phyloP scores from a whole-genome alignment of 1,140 invertebrate genomes.

The Bemisia tabaci region DNA sequence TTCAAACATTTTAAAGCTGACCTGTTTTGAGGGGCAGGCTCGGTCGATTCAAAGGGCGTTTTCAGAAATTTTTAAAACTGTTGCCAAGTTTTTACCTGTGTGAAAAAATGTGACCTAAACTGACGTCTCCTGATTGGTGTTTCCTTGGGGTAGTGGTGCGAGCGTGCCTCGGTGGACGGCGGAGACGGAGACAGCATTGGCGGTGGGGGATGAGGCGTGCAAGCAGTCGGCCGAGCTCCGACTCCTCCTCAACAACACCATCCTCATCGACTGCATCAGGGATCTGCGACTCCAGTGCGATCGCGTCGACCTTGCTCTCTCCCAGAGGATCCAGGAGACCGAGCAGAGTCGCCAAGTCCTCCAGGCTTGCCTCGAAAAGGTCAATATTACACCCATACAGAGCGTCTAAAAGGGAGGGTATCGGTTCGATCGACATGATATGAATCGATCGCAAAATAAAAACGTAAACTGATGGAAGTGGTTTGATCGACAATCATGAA shows the following conservation, averaged over 20 bases:
- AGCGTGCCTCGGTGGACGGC: conserved; percentile 7
- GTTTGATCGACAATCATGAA: too few relatives aligned
- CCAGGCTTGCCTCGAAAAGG: conserved; percentile 47
- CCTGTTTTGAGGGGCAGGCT: too few relatives aligned
- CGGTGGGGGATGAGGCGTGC: conserved; percentile 44
- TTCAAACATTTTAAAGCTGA: too few relatives aligned
- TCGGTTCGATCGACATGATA: too few relatives aligned
- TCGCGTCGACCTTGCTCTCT: conserved; percentile 48
- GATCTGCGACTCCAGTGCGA: conserved; percentile 59
- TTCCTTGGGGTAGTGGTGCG: background rate
- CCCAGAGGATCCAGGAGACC: conserved; percentile 42
- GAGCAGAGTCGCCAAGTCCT: conserved; percentile 47
- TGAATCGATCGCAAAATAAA: too few relatives aligned
- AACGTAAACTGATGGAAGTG: too few relatives aligned
- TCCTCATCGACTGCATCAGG: conserved; percentile 45
- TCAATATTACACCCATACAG: conserved; percentile 23
- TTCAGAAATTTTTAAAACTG: background rate
- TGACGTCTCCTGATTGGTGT: background rate
- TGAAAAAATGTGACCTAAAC: background rate
- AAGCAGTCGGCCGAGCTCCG: conserved; percentile 33
- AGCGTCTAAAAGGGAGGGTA: background rate
- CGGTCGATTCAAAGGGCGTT: too few relatives aligned
- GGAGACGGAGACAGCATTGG: conserved; percentile 37
- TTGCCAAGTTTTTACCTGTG: background rate
- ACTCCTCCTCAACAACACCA: conserved; percentile 40